Conservation (phyloP, 2,113 vertebrate species). For the Loxodonta africana region DNA sequence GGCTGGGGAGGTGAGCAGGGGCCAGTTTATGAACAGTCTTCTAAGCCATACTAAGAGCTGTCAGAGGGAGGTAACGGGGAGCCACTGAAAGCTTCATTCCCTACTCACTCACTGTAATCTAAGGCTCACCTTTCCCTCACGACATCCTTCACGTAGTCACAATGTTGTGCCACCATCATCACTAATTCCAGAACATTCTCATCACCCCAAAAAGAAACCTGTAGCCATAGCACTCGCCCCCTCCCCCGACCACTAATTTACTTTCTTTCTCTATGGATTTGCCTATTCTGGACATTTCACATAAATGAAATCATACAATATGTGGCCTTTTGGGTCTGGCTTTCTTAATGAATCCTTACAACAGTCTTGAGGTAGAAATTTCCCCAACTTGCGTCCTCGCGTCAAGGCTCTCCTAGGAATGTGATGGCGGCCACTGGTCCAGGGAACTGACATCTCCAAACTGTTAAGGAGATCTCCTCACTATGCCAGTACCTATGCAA, state of each 20-base stretch:
- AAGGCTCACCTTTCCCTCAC: not conserved
- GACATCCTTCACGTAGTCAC: not conserved
- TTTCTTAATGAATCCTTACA: not conserved
- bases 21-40: not conserved
- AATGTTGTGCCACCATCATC: not conserved
- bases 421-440: not conserved
- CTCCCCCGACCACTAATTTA: not conserved
- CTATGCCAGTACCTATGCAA: accelerated
- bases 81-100: not conserved
- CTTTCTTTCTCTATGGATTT: not conserved
- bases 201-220: not conserved
- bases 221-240: not conserved
- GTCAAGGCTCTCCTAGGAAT: not conserved
- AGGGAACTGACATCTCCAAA: not conserved
- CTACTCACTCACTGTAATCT: too few species aligned
- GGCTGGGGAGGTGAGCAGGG: not conserved
- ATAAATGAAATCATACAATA: not conserved
- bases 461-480: not conserved
- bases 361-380: not conserved
- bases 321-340: not conserved
- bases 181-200: not conserved
- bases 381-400: not conserved
- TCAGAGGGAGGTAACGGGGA: not conserved
- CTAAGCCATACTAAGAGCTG: not conserved
- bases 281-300: not conserved